Conservation (phyloP, 2,797 vertebrate species). For the Siniperca obscura region DNA sequence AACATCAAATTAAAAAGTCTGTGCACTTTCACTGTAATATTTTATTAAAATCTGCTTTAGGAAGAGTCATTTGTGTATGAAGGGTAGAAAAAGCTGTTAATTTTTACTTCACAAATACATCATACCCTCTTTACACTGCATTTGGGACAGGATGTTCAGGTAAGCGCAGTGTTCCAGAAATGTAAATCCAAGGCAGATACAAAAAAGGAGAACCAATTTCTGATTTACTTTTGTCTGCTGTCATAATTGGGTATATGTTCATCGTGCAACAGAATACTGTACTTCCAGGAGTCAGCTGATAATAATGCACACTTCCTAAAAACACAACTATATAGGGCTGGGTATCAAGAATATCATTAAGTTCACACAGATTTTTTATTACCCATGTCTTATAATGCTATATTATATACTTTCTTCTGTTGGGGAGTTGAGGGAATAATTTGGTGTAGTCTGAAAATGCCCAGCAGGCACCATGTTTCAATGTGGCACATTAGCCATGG, state of each 20-base stretch:
- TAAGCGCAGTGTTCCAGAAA: constrained; percentile 36
- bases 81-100: constrained; percentile 78
- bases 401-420: constrained; percentile 8
- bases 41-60: constrained; percentile 86
- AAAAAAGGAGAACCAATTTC: background rate
- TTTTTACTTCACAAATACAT: constrained; percentile 67
- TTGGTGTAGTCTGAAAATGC: constrained; percentile 19
- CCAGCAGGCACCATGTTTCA: constrained; percentile 7
- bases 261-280: constrained; percentile 23
- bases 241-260: background rate
- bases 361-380: background rate
- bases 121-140: constrained; percentile 51
- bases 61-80: constrained; percentile 79
- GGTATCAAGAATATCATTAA: background rate
- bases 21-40: constrained; percentile 71
- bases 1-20: constrained; percentile 48
- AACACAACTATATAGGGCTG: background rate
- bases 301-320: constrained; percentile 20
- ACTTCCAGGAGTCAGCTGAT: constrained; percentile 8
- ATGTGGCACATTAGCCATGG: background rate
- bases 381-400: constrained; percentile 10
- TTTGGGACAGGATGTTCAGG: constrained; percentile 42
- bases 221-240: constrained; percentile 11
- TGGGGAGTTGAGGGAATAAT: constrained; percentile 3
- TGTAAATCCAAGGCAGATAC: constrained; percentile 4